Base-by-base conservation (phyloP, 1,140 invertebrate species). In the Spodoptera litura region DNA sequence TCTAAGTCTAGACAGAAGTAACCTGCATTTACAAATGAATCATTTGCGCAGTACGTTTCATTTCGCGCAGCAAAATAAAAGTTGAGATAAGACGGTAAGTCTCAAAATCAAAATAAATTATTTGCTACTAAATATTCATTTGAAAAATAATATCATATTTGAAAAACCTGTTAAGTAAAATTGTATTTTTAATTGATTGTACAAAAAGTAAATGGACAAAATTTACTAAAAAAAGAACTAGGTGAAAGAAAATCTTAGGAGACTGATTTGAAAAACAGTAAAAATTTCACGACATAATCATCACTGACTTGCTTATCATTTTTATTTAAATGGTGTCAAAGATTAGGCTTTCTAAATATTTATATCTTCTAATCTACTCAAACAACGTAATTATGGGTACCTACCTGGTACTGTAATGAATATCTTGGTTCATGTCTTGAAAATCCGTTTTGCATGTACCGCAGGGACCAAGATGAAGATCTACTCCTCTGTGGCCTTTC, bases 361-460 rank as follows among this genome's bases (percentile, higher is more conserved):
- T 52, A 44, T 44, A 8, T 44, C 38, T 44, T 44, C 9, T 9
- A 49, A 56, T 68, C 51, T 44, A 38, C 11, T 53, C 62, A 71
- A 72, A 58, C 11, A 79, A 73, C 13, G 8, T 20, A 20, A 66
- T 75, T 61, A 52, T 78, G 5, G 38, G 2, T 44, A 93, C 92
- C 88, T 92, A 93, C 92, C 88, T 92, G 83, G 81, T 89, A 88
- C 70, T 94, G 92, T 44, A 94, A 83, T n/a, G 92, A 94, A 44
- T 88, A 88, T 70, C 91, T 85, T 8, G 92, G 92, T 62, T 91
- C 92, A 0, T 83, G 85, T 38, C 91, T 86, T 35, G 79, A 71
- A 8, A 85, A 27, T 6, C 80, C 83, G 75, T 84, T 87, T 10
- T 85, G 83, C 64, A 88, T 79, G 38, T 87, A 82, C 85, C 91